Conservation (phyloP, 2,888 invertebrate genomes). For the Volucella zonaria region DNA sequence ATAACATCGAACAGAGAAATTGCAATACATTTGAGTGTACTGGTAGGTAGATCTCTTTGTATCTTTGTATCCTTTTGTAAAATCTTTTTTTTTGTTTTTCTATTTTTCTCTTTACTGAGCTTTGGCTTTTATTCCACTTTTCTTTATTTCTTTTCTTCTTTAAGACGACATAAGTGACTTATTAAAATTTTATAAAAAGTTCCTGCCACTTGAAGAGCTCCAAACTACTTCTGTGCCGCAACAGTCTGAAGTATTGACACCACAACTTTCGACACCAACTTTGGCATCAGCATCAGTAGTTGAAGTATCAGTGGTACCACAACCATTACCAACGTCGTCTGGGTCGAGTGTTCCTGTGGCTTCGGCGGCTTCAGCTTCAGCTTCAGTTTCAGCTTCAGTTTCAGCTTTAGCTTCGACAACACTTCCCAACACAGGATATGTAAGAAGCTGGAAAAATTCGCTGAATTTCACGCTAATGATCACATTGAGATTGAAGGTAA, state of each 20-base stretch:
- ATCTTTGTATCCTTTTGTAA: conserved; percentile 5
- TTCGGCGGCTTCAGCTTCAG: conserved; percentile 41
- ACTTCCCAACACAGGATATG: conserved; percentile 80
- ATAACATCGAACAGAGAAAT: conserved; percentile 82
- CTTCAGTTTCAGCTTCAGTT: conserved; percentile 11
- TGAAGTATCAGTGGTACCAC: conserved; percentile 49
- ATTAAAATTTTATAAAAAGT: conserved; percentile 81
- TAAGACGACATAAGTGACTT: conserved; percentile 82
- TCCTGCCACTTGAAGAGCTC: conserved; percentile 78
- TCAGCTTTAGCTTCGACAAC: conserved; percentile 76
- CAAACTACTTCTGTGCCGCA: conserved; percentile 64
- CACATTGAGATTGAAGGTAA: conserved; percentile 81
- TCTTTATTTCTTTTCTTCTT: conserved; percentile 46
- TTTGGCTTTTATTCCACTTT: not conserved
- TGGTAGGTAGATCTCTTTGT: conserved; percentile 77
- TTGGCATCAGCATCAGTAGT: conserved; percentile 29
- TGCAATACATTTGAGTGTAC: conserved; percentile 82
- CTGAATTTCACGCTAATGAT: conserved; percentile 82
- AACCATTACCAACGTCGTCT: conserved; percentile 39
- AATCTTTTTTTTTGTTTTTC: conserved; percentile 8
- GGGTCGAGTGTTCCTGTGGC: conserved; percentile 66
- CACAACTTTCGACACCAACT: conserved; percentile 45
- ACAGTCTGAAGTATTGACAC: conserved; percentile 56
- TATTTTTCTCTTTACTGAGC: conserved; percentile 1
- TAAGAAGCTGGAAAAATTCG: conserved; percentile 80